phyloP scores from a whole-genome alignment of 1,140 invertebrate genomes.

The Anastrepha ludens region DNA sequence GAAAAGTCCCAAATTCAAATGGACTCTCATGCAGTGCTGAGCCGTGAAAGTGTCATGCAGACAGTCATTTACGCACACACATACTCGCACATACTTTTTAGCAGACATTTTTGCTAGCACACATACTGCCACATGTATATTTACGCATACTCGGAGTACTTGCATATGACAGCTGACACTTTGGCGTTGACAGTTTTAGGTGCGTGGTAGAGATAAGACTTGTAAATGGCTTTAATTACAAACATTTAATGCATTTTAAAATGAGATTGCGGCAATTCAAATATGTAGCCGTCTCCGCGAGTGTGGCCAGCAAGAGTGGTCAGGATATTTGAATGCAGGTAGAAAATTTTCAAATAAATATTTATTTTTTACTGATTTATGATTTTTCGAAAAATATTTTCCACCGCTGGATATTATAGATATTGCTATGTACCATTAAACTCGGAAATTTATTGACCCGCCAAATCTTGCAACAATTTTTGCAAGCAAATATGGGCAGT shows the following conservation, averaged over 20 bases:
- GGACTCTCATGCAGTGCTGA: background rate
- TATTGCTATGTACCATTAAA: background rate
- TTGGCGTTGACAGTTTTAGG: conserved; percentile 51
- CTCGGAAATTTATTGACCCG: background rate
- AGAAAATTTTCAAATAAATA: background rate
- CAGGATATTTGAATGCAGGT: no score
- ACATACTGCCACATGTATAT: background rate
- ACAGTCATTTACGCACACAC: background rate
- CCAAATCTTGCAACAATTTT: background rate
- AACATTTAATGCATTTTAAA: conserved; percentile 53
- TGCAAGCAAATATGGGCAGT: background rate
- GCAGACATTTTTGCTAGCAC: background rate
- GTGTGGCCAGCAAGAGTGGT: background rate
- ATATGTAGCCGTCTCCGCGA: background rate
- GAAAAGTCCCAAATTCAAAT: background rate
- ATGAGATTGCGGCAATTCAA: conserved; percentile 34
- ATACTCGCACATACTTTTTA: background rate
- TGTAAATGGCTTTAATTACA: conserved; percentile 51
- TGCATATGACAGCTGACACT: conserved; percentile 47
- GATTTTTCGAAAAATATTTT: background rate
- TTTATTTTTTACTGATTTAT: background rate
- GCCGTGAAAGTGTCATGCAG: conserved; percentile 10
- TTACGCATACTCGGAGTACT: background rate
- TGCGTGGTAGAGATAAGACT: conserved; percentile 51
- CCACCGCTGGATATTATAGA: background rate